phyloP scores from a whole-genome alignment of 92 coral and sea anemone genomes.

The Virgularia gustaviana region DNA sequence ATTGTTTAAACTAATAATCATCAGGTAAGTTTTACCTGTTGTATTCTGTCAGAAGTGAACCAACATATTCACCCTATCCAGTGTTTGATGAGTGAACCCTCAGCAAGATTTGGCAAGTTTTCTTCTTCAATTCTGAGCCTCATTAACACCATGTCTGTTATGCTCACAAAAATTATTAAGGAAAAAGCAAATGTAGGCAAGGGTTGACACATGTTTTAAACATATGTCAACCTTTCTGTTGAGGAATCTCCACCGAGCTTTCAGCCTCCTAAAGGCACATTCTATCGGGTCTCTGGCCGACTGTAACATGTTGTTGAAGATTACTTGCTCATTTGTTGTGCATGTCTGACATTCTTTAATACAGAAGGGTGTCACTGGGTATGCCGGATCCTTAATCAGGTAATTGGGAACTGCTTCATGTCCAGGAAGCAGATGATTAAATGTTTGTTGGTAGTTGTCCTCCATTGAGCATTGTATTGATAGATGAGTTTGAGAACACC shows the following conservation, averaged over 20 bases:
- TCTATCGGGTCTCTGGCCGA: neutral
- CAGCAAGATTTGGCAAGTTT: no score
- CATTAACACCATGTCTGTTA: neutral
- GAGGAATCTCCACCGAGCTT: constrained; percentile 16
- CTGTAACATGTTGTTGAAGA: constrained; percentile 17
- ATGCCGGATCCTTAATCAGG: constrained; percentile 10
- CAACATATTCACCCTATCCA: no score
- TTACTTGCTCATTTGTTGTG: constrained; percentile 15
- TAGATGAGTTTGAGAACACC: constrained; percentile 10
- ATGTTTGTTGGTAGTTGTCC: no score
- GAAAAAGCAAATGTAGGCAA: neutral
- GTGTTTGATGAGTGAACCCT: no score
- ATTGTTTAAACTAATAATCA: no score
- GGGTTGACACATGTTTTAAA: constrained; percentile 7
- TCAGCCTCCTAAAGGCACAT: constrained; percentile 22
- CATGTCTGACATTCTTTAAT: constrained; percentile 14
- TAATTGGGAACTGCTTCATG: no score
- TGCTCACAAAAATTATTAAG: constrained; percentile 6
- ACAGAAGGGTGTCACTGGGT: constrained; percentile 9
- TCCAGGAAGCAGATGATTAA: no score
- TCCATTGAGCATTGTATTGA: neutral
- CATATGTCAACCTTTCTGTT: constrained; percentile 19
- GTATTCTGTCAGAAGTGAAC: no score
- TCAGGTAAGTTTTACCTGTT: no score
- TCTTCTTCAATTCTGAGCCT: no score